Conservation (phyloP, 2,888 invertebrate genomes). For the Dorcus parallelipipedus region DNA sequence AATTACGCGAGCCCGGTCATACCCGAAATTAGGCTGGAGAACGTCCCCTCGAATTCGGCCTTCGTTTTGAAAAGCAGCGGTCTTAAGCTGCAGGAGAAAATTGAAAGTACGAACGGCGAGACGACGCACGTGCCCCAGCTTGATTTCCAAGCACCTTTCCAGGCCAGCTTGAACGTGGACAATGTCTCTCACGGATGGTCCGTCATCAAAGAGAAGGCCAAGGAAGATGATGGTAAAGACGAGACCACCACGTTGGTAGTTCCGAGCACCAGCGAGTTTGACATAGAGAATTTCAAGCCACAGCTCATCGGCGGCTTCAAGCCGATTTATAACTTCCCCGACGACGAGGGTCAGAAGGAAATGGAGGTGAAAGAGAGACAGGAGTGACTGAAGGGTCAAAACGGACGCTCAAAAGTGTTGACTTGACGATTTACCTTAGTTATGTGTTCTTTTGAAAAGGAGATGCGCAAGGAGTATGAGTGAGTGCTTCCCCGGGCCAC, state of each 20-base stretch:
- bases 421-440: too few species aligned
- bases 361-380: slow-evolving; percentile 22
- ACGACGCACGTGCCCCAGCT: slow-evolving; percentile 45
- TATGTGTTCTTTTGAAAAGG: too few species aligned
- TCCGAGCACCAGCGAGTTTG: slow-evolving; percentile 54
- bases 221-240: slow-evolving; percentile 27
- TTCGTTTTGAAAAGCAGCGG: not conserved
- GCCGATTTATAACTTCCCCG: slow-evolving; percentile 58
- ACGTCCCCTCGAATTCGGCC: slow-evolving; percentile 45
- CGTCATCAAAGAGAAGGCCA: slow-evolving; percentile 49
- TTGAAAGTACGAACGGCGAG: slow-evolving; percentile 17
- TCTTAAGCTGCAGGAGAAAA: not conserved
- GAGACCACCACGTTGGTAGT: slow-evolving; percentile 40
- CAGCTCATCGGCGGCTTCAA: slow-evolving; percentile 67
- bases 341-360: slow-evolving; percentile 24
- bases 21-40: slow-evolving; percentile 50
- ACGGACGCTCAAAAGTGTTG: too few species aligned
- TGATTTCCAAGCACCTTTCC: slow-evolving; percentile 67
- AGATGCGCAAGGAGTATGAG: too few species aligned
- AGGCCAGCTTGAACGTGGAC: slow-evolving; percentile 62
- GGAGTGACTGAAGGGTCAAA: slow-evolving; percentile 10
- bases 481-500: too few species aligned
- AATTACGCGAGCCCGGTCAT: slow-evolving; percentile 52
- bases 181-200: slow-evolving; percentile 62
- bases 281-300: slow-evolving; percentile 65